A percentile compares a stretch with the other conserved stretches of the same genome.
These are phyloP conservation scores for Drosophila sproati DNA, from an alignment of 1,140 invertebrate species.

Conservation along the genomic window DNA sequence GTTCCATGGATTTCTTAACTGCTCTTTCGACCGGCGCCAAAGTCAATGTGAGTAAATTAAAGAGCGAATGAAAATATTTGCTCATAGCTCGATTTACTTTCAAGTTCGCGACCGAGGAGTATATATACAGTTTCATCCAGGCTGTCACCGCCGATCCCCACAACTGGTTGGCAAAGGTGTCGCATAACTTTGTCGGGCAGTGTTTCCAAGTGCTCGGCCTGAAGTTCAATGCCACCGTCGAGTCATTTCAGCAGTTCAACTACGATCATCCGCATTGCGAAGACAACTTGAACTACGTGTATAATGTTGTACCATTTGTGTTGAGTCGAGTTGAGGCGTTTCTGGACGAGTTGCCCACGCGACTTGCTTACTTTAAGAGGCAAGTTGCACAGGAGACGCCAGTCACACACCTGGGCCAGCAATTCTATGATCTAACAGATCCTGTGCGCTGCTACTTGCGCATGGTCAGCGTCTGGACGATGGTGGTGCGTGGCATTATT, in stretches of 20 bases:
- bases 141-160: slow-evolving; percentile 33
- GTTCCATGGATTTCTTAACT: slow-evolving; percentile 53
- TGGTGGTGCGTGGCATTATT: slow-evolving; percentile 37
- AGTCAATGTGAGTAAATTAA: slow-evolving; percentile 23
- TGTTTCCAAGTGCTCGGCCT: slow-evolving; percentile 54
- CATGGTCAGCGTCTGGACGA: slow-evolving; percentile 40
- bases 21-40: slow-evolving; percentile 39
- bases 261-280: slow-evolving; percentile 46
- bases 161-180: slow-evolving; percentile 39
- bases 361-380: slow-evolving; percentile 9
- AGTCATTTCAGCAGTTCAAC: slow-evolving; percentile 22
- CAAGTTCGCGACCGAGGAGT: slow-evolving; percentile 27
- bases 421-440: slow-evolving; percentile 36
- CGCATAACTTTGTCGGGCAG: slow-evolving; percentile 59
- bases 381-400: slow-evolving; percentile 1
- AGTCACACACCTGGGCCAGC: neutral
- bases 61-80: neutral
- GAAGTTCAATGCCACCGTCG: slow-evolving; percentile 40
- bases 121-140: slow-evolving; percentile 32
- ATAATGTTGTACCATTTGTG: slow-evolving; percentile 22
- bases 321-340: slow-evolving; percentile 44
- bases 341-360: slow-evolving; percentile 21
- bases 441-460: slow-evolving; percentile 51
- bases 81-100: neutral
- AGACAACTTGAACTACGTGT: slow-evolving; percentile 56